These are phyloP conservation scores for Ophioderma brevispina DNA, from an alignment of 35 echinoderm and acorn worm genomes.

Conservation along the genomic window DNA sequence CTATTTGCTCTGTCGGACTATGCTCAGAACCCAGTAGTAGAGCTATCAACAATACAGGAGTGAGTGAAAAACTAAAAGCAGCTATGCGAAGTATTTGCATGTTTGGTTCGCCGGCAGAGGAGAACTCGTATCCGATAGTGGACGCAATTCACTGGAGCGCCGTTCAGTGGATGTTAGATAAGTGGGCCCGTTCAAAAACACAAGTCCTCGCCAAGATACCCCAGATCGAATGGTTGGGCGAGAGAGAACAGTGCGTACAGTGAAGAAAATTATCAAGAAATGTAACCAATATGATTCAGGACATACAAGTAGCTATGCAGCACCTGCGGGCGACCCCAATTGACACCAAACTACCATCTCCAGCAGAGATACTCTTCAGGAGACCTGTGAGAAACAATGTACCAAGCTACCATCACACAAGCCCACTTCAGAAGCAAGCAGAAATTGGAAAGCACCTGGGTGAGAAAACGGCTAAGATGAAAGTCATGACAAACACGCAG, in stretches of 20 bases:
- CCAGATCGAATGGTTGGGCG: slow-evolving; percentile 56
- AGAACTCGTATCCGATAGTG: slow-evolving; percentile 64
- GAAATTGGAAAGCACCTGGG: not conserved
- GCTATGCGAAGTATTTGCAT: slow-evolving; percentile 31
- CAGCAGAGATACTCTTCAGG: slow-evolving; percentile 48
- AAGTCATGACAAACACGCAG: not conserved
- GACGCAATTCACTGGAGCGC: slow-evolving; percentile 35
- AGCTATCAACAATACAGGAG: not conserved
- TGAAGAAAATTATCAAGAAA: slow-evolving; percentile 58
- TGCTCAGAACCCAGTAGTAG: not conserved
- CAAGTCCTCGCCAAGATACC: slow-evolving; percentile 55
- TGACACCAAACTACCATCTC: too few relatives aligned
- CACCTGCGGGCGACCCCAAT: too few relatives aligned
- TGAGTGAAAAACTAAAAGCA: too few relatives aligned
- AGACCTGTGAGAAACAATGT: slow-evolving; percentile 36
- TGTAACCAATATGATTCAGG: slow-evolving; percentile 44
- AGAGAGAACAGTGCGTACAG: slow-evolving; percentile 52
- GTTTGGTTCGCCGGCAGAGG: slow-evolving; percentile 52
- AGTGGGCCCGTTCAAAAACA: slow-evolving; percentile 68
- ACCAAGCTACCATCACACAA: slow-evolving; percentile 28
- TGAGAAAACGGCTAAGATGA: not conserved
- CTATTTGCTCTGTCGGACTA: not conserved
- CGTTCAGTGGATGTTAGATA: slow-evolving; percentile 44
- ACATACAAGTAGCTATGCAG: slow-evolving; percentile 40
- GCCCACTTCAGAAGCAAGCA: too few relatives aligned